Evolutionary conservation across 2,888 invertebrate genomes (phyloP).

Genomic region (Calliphora vomitoria): DNA sequence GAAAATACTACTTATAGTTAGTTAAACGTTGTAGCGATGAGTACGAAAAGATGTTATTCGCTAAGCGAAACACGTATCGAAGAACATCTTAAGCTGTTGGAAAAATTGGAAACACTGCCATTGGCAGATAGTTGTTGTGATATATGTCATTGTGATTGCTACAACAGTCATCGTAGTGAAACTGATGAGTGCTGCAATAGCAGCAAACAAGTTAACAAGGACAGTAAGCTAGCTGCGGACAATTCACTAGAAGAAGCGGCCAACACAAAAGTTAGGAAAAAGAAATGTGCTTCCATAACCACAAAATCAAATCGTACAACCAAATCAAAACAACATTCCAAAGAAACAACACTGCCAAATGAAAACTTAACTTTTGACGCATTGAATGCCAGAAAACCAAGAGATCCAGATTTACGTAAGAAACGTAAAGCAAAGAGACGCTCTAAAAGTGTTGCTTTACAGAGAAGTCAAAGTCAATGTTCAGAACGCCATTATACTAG

Average conservation of each 20-base stretch:
- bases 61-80: slow-evolving; percentile 75
- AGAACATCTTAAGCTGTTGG: slow-evolving; percentile 79
- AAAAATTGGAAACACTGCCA: slow-evolving; percentile 77
- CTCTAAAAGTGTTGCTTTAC: slow-evolving; percentile 80
- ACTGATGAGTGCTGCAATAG: slow-evolving; percentile 70
- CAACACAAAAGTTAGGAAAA: slow-evolving; percentile 56
- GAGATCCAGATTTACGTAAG: slow-evolving; percentile 57
- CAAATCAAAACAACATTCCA: slow-evolving; percentile 53
- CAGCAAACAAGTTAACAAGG: slow-evolving; percentile 33
- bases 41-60: slow-evolving; percentile 68
- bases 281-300: slow-evolving; percentile 63
- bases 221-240: slow-evolving; percentile 25
- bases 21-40: slow-evolving; percentile 50
- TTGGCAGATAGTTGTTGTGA: slow-evolving; percentile 82
- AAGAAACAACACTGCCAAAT: slow-evolving; percentile 61
- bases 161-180: slow-evolving; percentile 80
- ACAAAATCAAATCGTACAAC: slow-evolving; percentile 13
- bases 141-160: slow-evolving; percentile 83
- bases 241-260: slow-evolving; percentile 14
- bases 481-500: slow-evolving; percentile 73
- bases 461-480: slow-evolving; percentile 75
- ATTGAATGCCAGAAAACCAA: slow-evolving; percentile 62
- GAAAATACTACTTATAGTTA: slow-evolving; percentile 12
- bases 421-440: slow-evolving; percentile 75
- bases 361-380: slow-evolving; percentile 39